These are phyloP conservation scores for Pseudochirops corinnae DNA, from an alignment of 2,797 vertebrate species.

Conservation along the genomic window DNA sequence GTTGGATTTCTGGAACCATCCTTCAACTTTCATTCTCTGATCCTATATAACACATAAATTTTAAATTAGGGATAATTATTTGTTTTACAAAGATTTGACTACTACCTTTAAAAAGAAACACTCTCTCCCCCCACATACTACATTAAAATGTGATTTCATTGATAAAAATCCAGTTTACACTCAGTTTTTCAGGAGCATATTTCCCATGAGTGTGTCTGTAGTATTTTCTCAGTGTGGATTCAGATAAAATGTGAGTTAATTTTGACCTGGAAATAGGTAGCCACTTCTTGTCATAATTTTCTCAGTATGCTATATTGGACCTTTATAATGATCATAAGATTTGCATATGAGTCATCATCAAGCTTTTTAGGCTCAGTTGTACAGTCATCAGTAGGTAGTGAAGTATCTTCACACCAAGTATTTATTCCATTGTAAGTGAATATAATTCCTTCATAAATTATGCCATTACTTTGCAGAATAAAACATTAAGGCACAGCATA, in stretches of 20 bases:
- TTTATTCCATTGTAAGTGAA: neutral
- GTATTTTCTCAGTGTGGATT: slow-evolving; percentile 15
- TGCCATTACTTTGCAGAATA: neutral
- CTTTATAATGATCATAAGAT: neutral
- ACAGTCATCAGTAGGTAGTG: neutral
- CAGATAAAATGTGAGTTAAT: slow-evolving; percentile 4
- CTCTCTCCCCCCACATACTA: neutral
- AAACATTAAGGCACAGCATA: neutral
- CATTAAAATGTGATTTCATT: neutral
- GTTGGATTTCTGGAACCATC: neutral
- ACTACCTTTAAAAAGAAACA: neutral
- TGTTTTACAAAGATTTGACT: neutral
- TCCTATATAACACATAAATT: neutral
- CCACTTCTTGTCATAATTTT: neutral
- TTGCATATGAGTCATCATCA: neutral
- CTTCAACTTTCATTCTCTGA: neutral
- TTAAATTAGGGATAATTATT: neutral
- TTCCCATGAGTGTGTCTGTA: neutral
- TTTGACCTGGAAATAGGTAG: neutral
- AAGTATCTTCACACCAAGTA: neutral
- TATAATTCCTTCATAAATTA: neutral
- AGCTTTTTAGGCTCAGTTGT: neutral
- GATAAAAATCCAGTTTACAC: neutral
- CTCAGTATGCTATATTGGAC: neutral
- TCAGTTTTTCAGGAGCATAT: neutral